Percentiles rank a stretch among this genome's conserved stretches.
Conservation (phyloP, 2,888 invertebrate species). For the Drosophila eohydei region DNA sequence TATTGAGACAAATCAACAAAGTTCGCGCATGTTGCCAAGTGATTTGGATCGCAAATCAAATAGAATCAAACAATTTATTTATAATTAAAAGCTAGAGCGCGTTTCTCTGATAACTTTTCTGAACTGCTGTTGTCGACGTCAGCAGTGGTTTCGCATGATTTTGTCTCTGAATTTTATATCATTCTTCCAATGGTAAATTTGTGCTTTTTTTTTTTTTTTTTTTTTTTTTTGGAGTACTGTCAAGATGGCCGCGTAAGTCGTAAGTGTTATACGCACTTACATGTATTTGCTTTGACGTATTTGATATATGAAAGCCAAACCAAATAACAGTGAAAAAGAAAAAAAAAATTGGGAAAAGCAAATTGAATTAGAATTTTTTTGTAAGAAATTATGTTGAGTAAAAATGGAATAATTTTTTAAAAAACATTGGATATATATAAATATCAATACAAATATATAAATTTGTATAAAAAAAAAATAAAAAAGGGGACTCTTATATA, state of each 20-base stretch:
- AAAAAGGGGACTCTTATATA: no score
- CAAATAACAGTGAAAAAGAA: no score
- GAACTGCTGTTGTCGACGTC: constrained; percentile 22
- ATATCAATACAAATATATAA: background rate
- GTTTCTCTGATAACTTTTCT: constrained; percentile 39
- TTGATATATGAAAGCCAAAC: no score
- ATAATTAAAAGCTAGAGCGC: constrained; percentile 26
- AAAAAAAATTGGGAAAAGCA: no score
- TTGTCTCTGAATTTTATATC: background rate
- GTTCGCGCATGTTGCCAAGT: constrained; percentile 28
- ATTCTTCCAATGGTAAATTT: background rate
- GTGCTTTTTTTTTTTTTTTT: background rate
- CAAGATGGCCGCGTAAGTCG: constrained; percentile 14
- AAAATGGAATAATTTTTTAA: no score
- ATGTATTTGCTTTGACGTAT: no score
- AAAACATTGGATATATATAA: no score
- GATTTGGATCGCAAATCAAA: constrained; percentile 20
- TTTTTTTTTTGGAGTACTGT: background rate
- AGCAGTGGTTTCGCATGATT: background rate
- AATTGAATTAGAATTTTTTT: no score
- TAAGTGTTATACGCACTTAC: constrained; percentile 1
- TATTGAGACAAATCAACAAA: background rate
- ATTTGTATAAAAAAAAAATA: background rate
- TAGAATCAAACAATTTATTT: constrained; percentile 41
- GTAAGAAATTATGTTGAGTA: no score